phyloP scores from a whole-genome alignment of 2,888 invertebrate genomes.

The Pammene aurita region DNA sequence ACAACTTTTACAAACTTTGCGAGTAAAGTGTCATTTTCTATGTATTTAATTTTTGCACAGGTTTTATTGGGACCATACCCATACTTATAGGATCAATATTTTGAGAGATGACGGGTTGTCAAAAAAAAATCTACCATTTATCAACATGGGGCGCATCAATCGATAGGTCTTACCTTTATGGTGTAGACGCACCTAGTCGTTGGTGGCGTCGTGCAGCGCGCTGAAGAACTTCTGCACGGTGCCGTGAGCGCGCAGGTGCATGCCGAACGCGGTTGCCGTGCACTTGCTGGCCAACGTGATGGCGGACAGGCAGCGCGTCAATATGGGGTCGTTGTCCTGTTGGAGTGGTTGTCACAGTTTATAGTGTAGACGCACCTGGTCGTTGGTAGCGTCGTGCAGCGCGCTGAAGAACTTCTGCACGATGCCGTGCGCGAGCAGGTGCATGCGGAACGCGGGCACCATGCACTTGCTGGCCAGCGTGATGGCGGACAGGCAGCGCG shows the following conservation, averaged over 20 bases:
- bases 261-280: constrained; percentile 97
- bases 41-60: too few species aligned
- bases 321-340: constrained; percentile 94
- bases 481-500: too few species aligned
- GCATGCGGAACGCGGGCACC: constrained; percentile 96
- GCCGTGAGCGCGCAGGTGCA: constrained; percentile 98
- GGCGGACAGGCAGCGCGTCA: constrained; percentile 94
- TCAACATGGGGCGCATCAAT: too few species aligned
- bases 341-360: not conserved
- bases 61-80: too few species aligned
- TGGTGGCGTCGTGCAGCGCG: constrained; percentile 95
- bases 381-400: constrained; percentile 94
- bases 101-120: too few species aligned
- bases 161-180: too few species aligned
- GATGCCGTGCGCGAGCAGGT: constrained; percentile 96
- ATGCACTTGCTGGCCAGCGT: too few species aligned
- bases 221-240: constrained; percentile 98
- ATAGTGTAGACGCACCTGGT: constrained; percentile 84
- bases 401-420: constrained; percentile 98
- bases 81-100: too few species aligned
- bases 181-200: constrained; percentile 87
- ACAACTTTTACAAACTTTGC: too few species aligned
- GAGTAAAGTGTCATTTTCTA: too few species aligned
- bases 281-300: constrained; percentile 97
- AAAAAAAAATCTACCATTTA: too few species aligned